phyloP scores from a whole-genome alignment of 2,113 vertebrate genomes.

The Guaruba guarouba region DNA sequence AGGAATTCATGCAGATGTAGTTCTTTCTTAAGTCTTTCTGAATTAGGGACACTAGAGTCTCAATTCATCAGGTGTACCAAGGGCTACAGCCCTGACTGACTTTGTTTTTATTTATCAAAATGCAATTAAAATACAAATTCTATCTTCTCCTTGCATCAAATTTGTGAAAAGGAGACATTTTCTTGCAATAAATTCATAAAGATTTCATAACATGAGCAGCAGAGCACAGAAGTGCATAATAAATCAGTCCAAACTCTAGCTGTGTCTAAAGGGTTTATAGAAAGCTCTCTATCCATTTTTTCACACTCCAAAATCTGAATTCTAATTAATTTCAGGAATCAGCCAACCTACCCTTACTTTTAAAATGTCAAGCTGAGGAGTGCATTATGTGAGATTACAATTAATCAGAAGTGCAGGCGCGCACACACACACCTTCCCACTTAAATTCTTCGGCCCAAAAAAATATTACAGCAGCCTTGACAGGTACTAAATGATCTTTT shows the following conservation, averaged over 20 bases:
- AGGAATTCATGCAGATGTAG: neutral
- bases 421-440: neutral
- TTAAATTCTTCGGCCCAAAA: slow-evolving; percentile 19
- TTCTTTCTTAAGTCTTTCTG: neutral
- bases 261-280: slow-evolving; percentile 57
- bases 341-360: slow-evolving; percentile 40
- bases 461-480: slow-evolving; percentile 20
- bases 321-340: slow-evolving; percentile 66
- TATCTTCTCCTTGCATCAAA: neutral
- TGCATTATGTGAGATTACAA: slow-evolving; percentile 52
- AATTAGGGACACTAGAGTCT: neutral
- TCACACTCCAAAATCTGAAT: slow-evolving; percentile 60
- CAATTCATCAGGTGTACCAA: neutral
- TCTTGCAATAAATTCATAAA: slow-evolving; percentile 17
- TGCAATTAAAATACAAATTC: slow-evolving; percentile 11
- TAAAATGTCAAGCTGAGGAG: slow-evolving; percentile 40
- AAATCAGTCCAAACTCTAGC: slow-evolving; percentile 45
- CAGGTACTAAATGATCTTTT: slow-evolving; percentile 58
- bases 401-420: slow-evolving; percentile 24
- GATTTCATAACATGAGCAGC: slow-evolving; percentile 10
- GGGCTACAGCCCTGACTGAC: neutral
- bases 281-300: slow-evolving; percentile 44
- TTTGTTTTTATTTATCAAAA: slow-evolving; percentile 20
- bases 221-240: slow-evolving; percentile 36
- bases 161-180: neutral